Evolutionary conservation across 2,888 invertebrate genomes (phyloP).

Genomic region (Pseudanteris insignis): DNA sequence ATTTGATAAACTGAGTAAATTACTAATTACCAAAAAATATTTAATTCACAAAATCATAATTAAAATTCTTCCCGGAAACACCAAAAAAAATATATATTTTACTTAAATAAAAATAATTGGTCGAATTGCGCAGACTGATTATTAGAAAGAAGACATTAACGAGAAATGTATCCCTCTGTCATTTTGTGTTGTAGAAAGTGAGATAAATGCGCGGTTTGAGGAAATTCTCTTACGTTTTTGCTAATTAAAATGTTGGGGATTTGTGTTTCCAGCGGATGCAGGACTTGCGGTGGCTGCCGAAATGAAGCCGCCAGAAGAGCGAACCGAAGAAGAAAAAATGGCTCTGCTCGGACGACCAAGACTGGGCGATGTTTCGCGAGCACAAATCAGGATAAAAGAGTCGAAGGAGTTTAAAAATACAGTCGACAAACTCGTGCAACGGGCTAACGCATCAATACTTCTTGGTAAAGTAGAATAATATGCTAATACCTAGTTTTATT

Average conservation of each 20-base stretch:
- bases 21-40: too few relatives aligned
- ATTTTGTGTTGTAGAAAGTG: constrained; percentile 32
- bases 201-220: constrained; percentile 12
- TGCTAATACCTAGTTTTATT: too few relatives aligned
- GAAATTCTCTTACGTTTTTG: background rate
- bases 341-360: constrained; percentile 91
- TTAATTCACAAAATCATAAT: too few relatives aligned
- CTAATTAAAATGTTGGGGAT: constrained; percentile 11
- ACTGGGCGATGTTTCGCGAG: constrained; percentile 85
- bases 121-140: too few relatives aligned
- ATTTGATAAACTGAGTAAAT: too few relatives aligned
- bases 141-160: too few relatives aligned
- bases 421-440: constrained; percentile 97
- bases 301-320: constrained; percentile 73
- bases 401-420: constrained; percentile 99
- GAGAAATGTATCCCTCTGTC: constrained; percentile 14
- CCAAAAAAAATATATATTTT: too few relatives aligned
- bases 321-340: constrained; percentile 84
- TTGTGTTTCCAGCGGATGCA: constrained; percentile 66
- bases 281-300: constrained; percentile 74
- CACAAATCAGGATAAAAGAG: constrained; percentile 92
- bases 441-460: constrained; percentile 93
- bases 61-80: too few relatives aligned
- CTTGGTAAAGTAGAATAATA: constrained; percentile 70
- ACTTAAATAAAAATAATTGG: too few relatives aligned